These are phyloP conservation scores for Scaptomyza reducta DNA, from an alignment of 2,888 invertebrate genomes.

Conservation along the genomic window DNA sequence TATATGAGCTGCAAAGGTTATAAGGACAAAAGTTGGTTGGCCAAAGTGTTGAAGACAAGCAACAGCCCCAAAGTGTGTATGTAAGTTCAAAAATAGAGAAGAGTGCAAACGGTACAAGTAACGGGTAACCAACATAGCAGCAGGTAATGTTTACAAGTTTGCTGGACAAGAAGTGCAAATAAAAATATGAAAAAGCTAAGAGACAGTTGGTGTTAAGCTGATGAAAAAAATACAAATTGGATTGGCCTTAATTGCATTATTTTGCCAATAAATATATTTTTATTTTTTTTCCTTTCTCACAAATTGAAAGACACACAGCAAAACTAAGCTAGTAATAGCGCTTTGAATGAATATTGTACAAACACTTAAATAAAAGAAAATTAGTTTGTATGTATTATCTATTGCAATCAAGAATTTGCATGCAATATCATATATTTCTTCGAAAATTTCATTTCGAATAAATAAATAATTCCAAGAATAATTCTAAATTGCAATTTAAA, in stretches of 20 bases:
- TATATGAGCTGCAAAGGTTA: conserved; percentile 57
- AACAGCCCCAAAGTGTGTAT: conserved; percentile 18
- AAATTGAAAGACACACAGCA: neutral
- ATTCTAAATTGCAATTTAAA: neutral
- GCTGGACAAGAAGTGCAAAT: conserved; percentile 55
- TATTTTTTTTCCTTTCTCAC: conserved; percentile 7
- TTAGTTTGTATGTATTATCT: neutral
- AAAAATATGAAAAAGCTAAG: conserved; percentile 10
- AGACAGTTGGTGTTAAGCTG: conserved; percentile 42
- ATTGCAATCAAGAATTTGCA: neutral
- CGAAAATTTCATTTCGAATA: neutral
- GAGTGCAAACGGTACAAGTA: neutral
- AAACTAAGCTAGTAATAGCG: neutral
- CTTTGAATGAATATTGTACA: neutral
- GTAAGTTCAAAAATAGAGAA: neutral
- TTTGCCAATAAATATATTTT: conserved; percentile 27
- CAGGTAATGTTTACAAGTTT: conserved; percentile 46
- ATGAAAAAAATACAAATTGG: conserved; percentile 65
- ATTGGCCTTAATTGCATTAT: conserved; percentile 64
- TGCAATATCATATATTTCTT: no score
- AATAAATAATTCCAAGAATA: neutral
- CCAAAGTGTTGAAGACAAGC: conserved; percentile 31
- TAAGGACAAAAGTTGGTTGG: conserved; percentile 57
- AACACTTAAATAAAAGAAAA: neutral
- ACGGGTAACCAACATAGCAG: conserved; percentile 6